phyloP scores from a whole-genome alignment of 2,888 invertebrate genomes.

The Dryobota labecula region DNA sequence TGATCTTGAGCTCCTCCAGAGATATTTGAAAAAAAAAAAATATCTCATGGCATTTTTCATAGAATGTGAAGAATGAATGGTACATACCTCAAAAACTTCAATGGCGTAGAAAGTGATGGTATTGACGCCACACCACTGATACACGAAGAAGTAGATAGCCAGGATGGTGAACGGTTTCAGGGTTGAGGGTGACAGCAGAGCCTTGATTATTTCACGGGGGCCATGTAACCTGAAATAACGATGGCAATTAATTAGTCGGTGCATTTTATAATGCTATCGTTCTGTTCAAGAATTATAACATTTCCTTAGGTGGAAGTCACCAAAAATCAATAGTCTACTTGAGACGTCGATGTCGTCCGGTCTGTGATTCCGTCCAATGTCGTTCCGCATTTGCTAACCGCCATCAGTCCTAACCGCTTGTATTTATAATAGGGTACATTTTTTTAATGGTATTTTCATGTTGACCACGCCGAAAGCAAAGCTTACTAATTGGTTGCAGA shows the following conservation, averaged over 20 bases:
- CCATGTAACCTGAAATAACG: slow-evolving; percentile 82
- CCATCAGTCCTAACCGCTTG: too few relatives aligned
- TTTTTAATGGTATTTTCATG: too few relatives aligned
- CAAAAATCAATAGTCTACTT: too few relatives aligned
- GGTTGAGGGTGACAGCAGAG: slow-evolving; percentile 91
- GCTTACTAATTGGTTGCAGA: too few relatives aligned
- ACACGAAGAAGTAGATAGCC: slow-evolving; percentile 92
- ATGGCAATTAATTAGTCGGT: background rate
- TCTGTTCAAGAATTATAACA: too few relatives aligned
- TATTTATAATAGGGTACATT: too few relatives aligned
- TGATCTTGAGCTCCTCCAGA: background rate
- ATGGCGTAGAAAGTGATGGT: slow-evolving; percentile 93
- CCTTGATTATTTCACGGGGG: slow-evolving; percentile 88
- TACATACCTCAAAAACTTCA: slow-evolving; percentile 91
- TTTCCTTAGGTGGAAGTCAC: too few relatives aligned
- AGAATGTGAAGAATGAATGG: background rate
- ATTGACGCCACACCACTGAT: slow-evolving; percentile 93
- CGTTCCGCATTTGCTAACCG: too few relatives aligned
- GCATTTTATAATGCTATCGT: background rate
- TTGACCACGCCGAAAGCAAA: too few relatives aligned
- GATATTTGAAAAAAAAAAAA: background rate
- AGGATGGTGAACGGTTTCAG: slow-evolving; percentile 92
- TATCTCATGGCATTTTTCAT: background rate
- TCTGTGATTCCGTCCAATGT: too few relatives aligned
- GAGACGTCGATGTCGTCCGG: too few relatives aligned